A percentile compares a stretch with the other conserved stretches of the same genome.
Evolutionary conservation across 1,140 invertebrate species (phyloP).

Genomic region (Drosophila athabasca): DNA sequence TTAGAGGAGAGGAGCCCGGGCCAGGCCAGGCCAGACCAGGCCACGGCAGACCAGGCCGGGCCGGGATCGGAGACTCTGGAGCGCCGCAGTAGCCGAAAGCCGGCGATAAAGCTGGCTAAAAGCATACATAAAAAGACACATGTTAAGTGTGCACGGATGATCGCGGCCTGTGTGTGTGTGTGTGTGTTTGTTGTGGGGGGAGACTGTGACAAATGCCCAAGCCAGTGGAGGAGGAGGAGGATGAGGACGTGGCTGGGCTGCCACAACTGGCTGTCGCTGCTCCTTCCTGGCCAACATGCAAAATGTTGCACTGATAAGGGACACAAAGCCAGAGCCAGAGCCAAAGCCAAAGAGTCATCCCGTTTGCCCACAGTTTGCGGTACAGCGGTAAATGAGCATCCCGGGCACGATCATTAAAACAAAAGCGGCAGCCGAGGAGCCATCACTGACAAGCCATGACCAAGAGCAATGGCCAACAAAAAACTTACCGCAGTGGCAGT

Average conservation of each 20-base stretch:
- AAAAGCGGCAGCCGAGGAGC: constrained; percentile 67
- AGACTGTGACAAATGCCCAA: constrained; percentile 74
- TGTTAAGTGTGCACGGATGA: constrained; percentile 60
- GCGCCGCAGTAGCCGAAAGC: constrained; percentile 67
- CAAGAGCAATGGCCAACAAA: constrained; percentile 56
- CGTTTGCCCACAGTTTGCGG: constrained; percentile 42
- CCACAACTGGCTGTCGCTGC: constrained; percentile 21
- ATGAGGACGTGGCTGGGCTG: constrained; percentile 43
- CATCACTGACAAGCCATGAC: constrained; percentile 78
- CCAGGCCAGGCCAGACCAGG: constrained; percentile 7
- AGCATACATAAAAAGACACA: constrained; percentile 81
- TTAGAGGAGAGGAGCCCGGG: constrained; percentile 65
- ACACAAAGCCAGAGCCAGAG: constrained; percentile 57
- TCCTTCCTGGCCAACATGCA: constrained; percentile 64
- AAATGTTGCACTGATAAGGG: constrained; percentile 79
- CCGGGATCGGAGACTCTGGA: constrained; percentile 20
- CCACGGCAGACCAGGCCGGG: background rate
- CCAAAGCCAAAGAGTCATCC: constrained; percentile 69
- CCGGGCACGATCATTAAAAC: constrained; percentile 79
- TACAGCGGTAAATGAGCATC: constrained; percentile 69
- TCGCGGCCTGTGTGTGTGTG: constrained; percentile 15
- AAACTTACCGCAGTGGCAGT: constrained; percentile 27
- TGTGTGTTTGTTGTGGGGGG: constrained; percentile 19
- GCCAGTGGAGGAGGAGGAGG: constrained; percentile 24
- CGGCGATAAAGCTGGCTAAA: constrained; percentile 78